Conservation (phyloP, 2,113 vertebrate genomes). For the Podilymbus podiceps region DNA sequence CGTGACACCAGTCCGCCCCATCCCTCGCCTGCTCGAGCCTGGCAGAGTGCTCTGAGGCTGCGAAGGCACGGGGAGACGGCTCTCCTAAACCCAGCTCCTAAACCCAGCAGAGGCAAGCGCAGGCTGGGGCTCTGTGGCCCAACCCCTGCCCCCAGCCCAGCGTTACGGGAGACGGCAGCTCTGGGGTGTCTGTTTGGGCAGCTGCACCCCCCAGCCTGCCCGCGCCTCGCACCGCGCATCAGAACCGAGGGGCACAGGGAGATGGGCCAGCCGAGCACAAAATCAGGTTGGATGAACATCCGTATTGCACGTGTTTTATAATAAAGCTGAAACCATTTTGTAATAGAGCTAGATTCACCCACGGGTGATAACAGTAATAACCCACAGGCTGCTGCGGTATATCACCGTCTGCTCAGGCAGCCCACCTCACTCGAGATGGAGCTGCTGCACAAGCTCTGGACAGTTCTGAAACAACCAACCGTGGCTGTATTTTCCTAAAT, state of each 20-base stretch:
- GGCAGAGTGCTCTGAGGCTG: background rate
- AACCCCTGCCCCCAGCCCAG: background rate
- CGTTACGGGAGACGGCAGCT: background rate
- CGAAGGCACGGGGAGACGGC: rapidly evolving
- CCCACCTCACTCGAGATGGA: background rate
- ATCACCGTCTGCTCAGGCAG: background rate
- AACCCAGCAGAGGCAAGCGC: background rate
- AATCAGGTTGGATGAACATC: background rate
- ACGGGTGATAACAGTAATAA: background rate
- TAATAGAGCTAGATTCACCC: background rate
- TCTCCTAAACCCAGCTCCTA: background rate
- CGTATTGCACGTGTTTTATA: background rate
- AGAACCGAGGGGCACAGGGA: rapidly evolving
- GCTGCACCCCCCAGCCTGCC: background rate
- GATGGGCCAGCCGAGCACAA: background rate
- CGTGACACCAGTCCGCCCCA: rapidly evolving
- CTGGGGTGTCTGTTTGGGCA: background rate
- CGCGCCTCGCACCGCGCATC: rapidly evolving
- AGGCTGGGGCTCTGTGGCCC: background rate
- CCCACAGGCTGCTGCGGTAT: rapidly evolving
- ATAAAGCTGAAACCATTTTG: background rate
- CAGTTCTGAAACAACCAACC: background rate
- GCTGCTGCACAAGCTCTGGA: background rate
- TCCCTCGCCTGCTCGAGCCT: background rate
- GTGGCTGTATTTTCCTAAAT: background rate